Percentiles rank a stretch among this genome's conserved stretches.
These are phyloP conservation scores for Zosterops hypoxanthus DNA, from an alignment of 2,113 vertebrate genomes.

Conservation along the genomic window DNA sequence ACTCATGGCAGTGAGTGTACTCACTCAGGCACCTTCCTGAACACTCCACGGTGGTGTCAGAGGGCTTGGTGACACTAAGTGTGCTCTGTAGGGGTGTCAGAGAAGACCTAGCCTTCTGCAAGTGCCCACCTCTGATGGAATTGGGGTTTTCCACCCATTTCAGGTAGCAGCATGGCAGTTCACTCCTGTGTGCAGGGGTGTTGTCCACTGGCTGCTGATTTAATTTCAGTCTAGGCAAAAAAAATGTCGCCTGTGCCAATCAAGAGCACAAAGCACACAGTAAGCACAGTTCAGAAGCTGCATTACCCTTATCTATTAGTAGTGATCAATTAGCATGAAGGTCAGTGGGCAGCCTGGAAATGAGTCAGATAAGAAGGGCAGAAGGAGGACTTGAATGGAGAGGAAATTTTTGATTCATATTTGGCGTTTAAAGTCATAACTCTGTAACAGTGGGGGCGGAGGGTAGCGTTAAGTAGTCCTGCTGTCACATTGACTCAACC, in stretches of 20 bases:
- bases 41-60: too few species aligned
- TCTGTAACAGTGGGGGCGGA: conserved; percentile 53
- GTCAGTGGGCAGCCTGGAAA: conserved; percentile 52
- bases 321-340: conserved; percentile 66
- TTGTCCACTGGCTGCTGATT: neutral
- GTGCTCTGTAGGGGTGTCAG: neutral
- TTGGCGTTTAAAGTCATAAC: conserved; percentile 42
- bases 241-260: neutral
- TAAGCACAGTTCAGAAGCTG: conserved; percentile 42
- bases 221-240: neutral
- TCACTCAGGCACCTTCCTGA: neutral
- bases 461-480: conserved; percentile 53
- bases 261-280: neutral
- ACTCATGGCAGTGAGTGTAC: neutral
- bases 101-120: neutral
- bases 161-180: neutral
- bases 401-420: conserved; percentile 57
- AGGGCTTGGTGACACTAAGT: neutral
- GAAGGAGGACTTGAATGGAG: conserved; percentile 48
- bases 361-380: conserved; percentile 62
- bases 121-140: neutral
- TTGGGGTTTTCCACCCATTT: neutral
- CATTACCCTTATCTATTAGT: conserved; percentile 54
- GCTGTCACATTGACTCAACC: conserved; percentile 54
- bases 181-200: rapidly evolving